Base-by-base conservation (phyloP, 2,888 invertebrate species). In the Epsilonema sp. region DNA sequence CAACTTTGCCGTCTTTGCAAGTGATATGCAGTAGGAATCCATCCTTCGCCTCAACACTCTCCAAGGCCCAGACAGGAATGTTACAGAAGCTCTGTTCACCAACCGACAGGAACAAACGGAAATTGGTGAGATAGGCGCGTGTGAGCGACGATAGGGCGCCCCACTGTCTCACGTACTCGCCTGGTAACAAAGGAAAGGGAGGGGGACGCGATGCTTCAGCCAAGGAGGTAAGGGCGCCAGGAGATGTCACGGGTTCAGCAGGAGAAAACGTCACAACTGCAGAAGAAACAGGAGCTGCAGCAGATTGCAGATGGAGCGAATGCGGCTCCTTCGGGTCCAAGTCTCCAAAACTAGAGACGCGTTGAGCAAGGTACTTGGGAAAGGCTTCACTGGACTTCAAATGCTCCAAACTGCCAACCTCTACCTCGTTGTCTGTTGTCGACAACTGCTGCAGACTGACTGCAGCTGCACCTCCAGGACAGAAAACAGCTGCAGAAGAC, bases 1-100 rank as follows among this genome's bases (percentile, higher is more conserved):
- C 76, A 46, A 82, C 82, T 56, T 83, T 76, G 47, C 84, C 86
- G 69, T 90, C 87, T 69, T 90, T 90, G 70, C 87, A 87, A 53
- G 78, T 76, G 49, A 90, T 75, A 56, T 82, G 75, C 53, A 92
- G 70, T 66, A 78, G 81, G 68, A 84, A 79, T 53, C 87, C 75
- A 59, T 90, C 89, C 49, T 82, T 75, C 49, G 79, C 77, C 67
- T 89, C 89, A 44, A 84, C 74, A 26, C 75, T 74, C 64, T 90
- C 89, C 54, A 90, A 79, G 48, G 86, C 73, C 40, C 85, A 80
- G 48, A 87, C 67, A 1, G 89, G 87, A 54, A 90, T 55, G 52
- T 64, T 67, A 45, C 65, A 56, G 49, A 66, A 64, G 1, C 61
- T 57, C 44, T 53, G 56, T 22, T 44, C 46, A 22, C 60, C 58